Conservation (phyloP, 2,888 invertebrate species). For the Parnassius glacialis region DNA sequence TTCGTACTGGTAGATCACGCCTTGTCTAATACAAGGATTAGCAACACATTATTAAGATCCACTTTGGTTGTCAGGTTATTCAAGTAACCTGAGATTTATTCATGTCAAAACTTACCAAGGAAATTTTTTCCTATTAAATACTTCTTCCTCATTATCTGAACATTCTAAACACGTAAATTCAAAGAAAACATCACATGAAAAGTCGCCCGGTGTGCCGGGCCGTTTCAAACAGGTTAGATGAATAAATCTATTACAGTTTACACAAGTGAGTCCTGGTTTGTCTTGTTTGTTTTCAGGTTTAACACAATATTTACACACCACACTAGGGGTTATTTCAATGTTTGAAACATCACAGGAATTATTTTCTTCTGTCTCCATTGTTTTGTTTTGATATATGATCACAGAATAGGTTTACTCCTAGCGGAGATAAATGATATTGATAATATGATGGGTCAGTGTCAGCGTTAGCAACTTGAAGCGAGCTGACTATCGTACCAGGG, state of each 20-base stretch:
- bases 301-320: conserved; percentile 81
- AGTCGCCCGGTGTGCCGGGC: conserved; percentile 85
- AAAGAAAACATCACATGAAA: conserved; percentile 89
- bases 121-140: conserved; percentile 83
- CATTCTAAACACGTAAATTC: conserved; percentile 86
- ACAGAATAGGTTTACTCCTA: too few relatives aligned
- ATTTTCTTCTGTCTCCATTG: conserved; percentile 15
- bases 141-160: conserved; percentile 77
- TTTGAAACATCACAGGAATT: conserved; percentile 5
- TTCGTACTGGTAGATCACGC: too few relatives aligned
- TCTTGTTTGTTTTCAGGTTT: conserved; percentile 74
- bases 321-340: neutral
- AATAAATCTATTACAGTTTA: conserved; percentile 80
- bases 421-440: too few relatives aligned
- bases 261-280: conserved; percentile 83
- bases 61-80: too few relatives aligned
- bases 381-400: conserved; percentile 1
- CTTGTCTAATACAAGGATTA: too few relatives aligned
- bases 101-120: conserved; percentile 80
- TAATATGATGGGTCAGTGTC: too few relatives aligned
- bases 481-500: too few relatives aligned
- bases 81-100: too few relatives aligned
- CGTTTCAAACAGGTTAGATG: conserved; percentile 85
- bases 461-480: too few relatives aligned
- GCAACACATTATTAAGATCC: too few relatives aligned